Evolutionary conservation across 2,797 vertebrate species (phyloP).

Genomic region (Synanceia verrucosa): DNA sequence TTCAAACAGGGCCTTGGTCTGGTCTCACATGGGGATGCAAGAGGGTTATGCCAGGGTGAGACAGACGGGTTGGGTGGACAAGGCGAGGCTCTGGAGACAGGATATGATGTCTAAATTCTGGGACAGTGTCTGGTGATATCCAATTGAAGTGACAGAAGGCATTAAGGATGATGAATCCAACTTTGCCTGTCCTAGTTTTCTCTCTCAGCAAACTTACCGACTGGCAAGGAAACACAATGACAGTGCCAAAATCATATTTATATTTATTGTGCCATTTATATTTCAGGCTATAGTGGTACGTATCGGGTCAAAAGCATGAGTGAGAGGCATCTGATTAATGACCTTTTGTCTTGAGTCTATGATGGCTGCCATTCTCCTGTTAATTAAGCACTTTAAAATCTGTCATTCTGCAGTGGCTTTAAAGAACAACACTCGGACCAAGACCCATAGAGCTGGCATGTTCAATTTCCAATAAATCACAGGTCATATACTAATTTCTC

Average conservation of each 20-base stretch:
- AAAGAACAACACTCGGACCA: slow-evolving; percentile 48
- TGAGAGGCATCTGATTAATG: slow-evolving; percentile 56
- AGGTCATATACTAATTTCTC: slow-evolving; percentile 21
- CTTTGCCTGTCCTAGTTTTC: slow-evolving; percentile 68
- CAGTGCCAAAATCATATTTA: slow-evolving; percentile 58
- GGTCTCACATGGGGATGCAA: slow-evolving; percentile 12
- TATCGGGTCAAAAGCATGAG: slow-evolving; percentile 35
- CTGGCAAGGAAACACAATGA: slow-evolving; percentile 32
- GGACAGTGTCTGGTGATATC: slow-evolving; percentile 58
- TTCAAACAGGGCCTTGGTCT: slow-evolving; percentile 18
- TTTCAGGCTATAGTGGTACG: slow-evolving; percentile 45
- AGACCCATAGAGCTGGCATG: slow-evolving; percentile 47
- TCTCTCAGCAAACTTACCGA: slow-evolving; percentile 48
- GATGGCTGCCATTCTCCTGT: slow-evolving; percentile 46
- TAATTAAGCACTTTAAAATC: slow-evolving; percentile 66
- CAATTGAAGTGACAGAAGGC: slow-evolving; percentile 70
- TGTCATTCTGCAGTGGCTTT: slow-evolving; percentile 50
- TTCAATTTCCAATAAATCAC: slow-evolving; percentile 49
- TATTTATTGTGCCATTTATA: slow-evolving; percentile 62
- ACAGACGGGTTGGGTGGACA: slow-evolving; percentile 39
- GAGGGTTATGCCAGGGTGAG: slow-evolving; percentile 51
- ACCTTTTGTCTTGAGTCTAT: slow-evolving; percentile 40
- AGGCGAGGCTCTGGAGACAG: slow-evolving; percentile 61
- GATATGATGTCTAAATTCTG: slow-evolving; percentile 70
- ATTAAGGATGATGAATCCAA: slow-evolving; percentile 66